phyloP scores from a whole-genome alignment of 2,888 invertebrate genomes.

The Desoria tigrina region DNA sequence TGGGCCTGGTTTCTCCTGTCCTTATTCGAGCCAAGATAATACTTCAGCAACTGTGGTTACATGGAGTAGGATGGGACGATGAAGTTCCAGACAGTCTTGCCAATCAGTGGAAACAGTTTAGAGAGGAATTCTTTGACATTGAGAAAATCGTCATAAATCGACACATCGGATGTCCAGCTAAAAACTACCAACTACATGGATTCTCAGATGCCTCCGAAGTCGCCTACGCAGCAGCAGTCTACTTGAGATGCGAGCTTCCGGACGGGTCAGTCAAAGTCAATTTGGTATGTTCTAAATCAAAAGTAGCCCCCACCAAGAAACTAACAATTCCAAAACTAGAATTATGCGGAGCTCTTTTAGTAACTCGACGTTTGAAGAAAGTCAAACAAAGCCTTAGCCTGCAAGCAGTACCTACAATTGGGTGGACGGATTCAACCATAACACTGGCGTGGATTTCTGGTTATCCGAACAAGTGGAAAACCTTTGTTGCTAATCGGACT shows the following conservation, averaged over 20 bases:
- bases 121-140: neutral
- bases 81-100: neutral
- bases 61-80: neutral
- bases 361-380: no score
- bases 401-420: constrained; percentile 20
- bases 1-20: neutral
- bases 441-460: constrained; percentile 53
- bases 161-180: neutral
- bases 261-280: constrained; percentile 15
- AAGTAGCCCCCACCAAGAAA: constrained; percentile 50
- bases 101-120: neutral
- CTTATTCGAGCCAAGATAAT: neutral
- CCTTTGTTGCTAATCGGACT: constrained; percentile 53
- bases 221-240: constrained; percentile 14
- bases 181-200: constrained; percentile 8
- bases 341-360: no score
- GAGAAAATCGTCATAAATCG: neutral
- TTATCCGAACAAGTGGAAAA: constrained; percentile 44
- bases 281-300: constrained; percentile 50
- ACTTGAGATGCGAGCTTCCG: constrained; percentile 11
- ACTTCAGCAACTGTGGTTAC: neutral
- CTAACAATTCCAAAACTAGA: constrained; percentile 54
- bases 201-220: constrained; percentile 21
- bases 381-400: no score
- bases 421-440: constrained; percentile 55